These are phyloP conservation scores for Stegostoma tigrinum DNA, from an alignment of 2,113 vertebrate species.

Conservation along the genomic window DNA sequence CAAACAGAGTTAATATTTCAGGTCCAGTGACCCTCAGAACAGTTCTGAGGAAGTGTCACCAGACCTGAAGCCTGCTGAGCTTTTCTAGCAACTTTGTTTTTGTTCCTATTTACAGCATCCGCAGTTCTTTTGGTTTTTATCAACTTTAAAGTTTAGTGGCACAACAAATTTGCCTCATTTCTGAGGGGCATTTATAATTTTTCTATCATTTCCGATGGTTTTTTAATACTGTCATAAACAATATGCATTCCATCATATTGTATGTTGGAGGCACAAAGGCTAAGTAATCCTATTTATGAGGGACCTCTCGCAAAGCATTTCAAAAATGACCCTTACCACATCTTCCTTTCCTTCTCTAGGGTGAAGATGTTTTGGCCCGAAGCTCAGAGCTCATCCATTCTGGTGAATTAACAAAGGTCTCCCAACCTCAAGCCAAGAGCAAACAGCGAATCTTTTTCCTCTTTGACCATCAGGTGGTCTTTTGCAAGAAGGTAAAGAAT, in stretches of 20 bases:
- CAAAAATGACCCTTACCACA: not conserved
- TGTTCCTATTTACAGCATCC: too few species aligned
- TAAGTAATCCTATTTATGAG: not conserved
- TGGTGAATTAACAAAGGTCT: conserved; percentile 80
- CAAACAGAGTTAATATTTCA: too few species aligned
- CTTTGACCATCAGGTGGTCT: conserved; percentile 92
- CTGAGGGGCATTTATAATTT: too few species aligned
- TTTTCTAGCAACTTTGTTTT: too few species aligned
- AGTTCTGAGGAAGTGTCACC: too few species aligned
- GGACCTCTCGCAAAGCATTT: not conserved
- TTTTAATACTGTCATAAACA: not conserved
- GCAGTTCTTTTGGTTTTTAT: too few species aligned
- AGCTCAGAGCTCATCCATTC: conserved; percentile 94
- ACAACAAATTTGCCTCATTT: not conserved
- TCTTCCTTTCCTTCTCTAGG: conserved; percentile 53
- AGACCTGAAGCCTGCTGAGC: too few species aligned
- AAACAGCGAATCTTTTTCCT: conserved; percentile 94
- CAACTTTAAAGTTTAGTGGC: not conserved
- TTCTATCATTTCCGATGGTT: not conserved
- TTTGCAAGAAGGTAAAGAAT: conserved; percentile 82
- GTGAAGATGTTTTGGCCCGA: conserved; percentile 81
- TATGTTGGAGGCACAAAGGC: not conserved
- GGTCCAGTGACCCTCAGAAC: too few species aligned
- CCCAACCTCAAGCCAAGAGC: conserved; percentile 81
- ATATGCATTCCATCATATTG: conserved; percentile 3